Evolutionary conservation across 2,797 vertebrate genomes (phyloP).

Genomic region (Cottoperca gobio): DNA sequence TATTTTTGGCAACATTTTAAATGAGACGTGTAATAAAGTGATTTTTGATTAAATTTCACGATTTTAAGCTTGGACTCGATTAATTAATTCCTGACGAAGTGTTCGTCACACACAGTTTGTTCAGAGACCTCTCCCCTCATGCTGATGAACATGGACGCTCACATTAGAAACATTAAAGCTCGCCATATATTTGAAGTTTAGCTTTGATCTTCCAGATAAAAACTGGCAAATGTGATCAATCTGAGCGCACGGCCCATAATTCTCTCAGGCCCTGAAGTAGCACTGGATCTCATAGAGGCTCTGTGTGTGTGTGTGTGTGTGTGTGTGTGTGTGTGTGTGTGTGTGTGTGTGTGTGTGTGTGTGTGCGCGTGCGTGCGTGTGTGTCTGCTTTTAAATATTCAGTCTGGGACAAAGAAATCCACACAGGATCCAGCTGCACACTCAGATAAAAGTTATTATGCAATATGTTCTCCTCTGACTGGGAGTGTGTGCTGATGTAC

Average conservation of each 20-base stretch:
- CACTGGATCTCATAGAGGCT: constrained; percentile 50
- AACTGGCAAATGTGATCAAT: constrained; percentile 69
- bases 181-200: constrained; percentile 46
- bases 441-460: constrained; percentile 51
- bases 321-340: too few relatives aligned
- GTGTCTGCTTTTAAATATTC: constrained; percentile 50
- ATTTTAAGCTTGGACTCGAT: too few relatives aligned
- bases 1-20: too few relatives aligned
- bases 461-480: constrained; percentile 15
- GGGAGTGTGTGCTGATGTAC: background rate
- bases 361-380: too few relatives aligned
- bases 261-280: constrained; percentile 55
- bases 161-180: constrained; percentile 48
- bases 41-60: too few relatives aligned
- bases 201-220: constrained; percentile 66
- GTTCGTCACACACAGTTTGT: too few relatives aligned
- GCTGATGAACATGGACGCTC: constrained; percentile 39
- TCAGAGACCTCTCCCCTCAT: constrained; percentile 9
- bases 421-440: constrained; percentile 65
- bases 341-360: too few relatives aligned
- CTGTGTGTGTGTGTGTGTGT: too few relatives aligned
- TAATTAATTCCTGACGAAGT: too few relatives aligned
- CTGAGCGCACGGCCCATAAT: constrained; percentile 56
- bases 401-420: constrained; percentile 41
- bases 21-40: too few relatives aligned